Base-by-base conservation (phyloP, 1,140 invertebrate genomes). In the Cydia pomonella region DNA sequence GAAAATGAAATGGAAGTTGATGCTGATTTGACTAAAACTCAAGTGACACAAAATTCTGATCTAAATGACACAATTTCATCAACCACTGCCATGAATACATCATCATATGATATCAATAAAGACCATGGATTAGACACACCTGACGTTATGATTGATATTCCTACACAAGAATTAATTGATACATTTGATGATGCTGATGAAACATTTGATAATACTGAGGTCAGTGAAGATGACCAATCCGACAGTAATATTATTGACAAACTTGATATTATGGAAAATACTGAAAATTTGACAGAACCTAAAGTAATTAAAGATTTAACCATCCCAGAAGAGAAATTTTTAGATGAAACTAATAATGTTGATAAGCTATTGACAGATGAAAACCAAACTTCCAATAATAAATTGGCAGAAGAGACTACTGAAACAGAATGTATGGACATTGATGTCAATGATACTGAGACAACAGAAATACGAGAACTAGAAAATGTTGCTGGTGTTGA, bases 71-170 rank as follows among this genome's bases (percentile, higher is more conserved):
- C 47, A 53, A 72, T 7, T n/a, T 29, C 63, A n/a, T 27, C 63
- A 38, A 27, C 4, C 6, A 74, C 16, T 41, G 53, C 41, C 9
- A 13, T 64, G 33, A 59, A 64, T 62, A 74, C 73, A 62, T 72
- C 59, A 25, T n/a, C 63, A 16, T 66, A 66, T 66, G 63, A 66
- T n/a, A 66, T 66, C 13, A 76, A 76, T 69, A 62, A 38, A 33
- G 79, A 81, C n/a, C 87, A 88, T 81, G 76, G 80, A 7, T 75
- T 90, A 12, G 85, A 85, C 21, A 82, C 84, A 82, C 88, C 88
- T 0, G 84, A 92, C 77, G 77, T 83, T 18, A 92, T 91, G 88
- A 44, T 92, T 62, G 87, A 91, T 71, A 92, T 91, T 76, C 89
- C 87, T 6, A 84, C 80, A 12, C 85, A 90, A 79, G 86, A 90